Conservation (phyloP, 2,797 vertebrate genomes). For the Hydrocynus forskahlii region DNA sequence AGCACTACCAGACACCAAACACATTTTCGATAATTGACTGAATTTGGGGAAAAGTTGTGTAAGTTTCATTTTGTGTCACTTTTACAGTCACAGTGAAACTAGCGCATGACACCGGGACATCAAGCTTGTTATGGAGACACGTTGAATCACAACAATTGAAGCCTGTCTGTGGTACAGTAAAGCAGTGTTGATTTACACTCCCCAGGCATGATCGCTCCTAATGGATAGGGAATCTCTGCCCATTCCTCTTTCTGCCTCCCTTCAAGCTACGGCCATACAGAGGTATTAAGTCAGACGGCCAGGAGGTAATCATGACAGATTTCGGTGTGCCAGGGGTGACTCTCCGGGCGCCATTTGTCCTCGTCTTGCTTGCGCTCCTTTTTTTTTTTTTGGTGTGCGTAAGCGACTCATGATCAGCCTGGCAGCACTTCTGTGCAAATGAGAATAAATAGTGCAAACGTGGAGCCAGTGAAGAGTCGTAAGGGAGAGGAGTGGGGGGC, state of each 20-base stretch:
- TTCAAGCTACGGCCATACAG: slow-evolving; percentile 30
- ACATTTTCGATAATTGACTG: no score
- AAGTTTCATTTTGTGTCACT: background rate
- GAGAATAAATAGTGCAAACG: slow-evolving; percentile 52
- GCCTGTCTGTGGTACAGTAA: background rate
- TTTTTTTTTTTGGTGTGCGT: slow-evolving; percentile 30
- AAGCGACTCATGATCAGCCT: slow-evolving; percentile 57
- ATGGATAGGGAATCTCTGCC: slow-evolving; percentile 28
- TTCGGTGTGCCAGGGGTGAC: slow-evolving; percentile 45
- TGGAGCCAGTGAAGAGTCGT: slow-evolving; percentile 29
- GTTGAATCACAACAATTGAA: background rate
- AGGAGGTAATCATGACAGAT: slow-evolving; percentile 54
- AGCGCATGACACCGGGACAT: background rate
- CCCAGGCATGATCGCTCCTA: slow-evolving; percentile 15
- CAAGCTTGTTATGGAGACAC: slow-evolving; percentile 22
- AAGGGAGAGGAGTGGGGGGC: slow-evolving; percentile 37
- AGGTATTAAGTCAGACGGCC: slow-evolving; percentile 53
- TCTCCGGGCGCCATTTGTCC: slow-evolving; percentile 54
- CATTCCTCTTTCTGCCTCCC: slow-evolving; percentile 17
- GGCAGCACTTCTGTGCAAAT: slow-evolving; percentile 51
- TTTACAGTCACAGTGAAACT: background rate
- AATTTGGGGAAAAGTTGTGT: no score
- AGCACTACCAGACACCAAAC: no score
- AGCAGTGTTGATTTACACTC: slow-evolving; percentile 33
- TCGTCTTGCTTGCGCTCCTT: slow-evolving; percentile 27